Evolutionary conservation across 2,888 invertebrate species (phyloP).

Genomic region (Branchinecta sandiegonensis): DNA sequence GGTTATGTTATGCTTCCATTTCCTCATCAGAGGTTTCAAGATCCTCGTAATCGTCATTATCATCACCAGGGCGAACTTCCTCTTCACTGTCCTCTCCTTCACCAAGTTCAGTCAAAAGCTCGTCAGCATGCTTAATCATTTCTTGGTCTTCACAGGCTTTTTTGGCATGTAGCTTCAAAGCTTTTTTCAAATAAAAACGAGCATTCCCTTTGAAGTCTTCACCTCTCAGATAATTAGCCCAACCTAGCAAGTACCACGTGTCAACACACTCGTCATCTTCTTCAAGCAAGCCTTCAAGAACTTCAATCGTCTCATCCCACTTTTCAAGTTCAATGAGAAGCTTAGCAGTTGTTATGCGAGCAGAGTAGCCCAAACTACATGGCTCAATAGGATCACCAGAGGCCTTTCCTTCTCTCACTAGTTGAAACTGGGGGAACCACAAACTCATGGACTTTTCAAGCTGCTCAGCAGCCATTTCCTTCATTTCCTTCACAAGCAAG

Average conservation of each 20-base stretch:
- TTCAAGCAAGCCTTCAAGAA: conserved; percentile 35
- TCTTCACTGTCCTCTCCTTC: conserved; percentile 30
- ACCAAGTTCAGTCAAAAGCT: conserved; percentile 32
- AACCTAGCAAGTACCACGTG: conserved; percentile 38
- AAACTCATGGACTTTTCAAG: conserved; percentile 34
- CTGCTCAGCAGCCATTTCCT: conserved; percentile 31
- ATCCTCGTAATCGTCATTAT: conserved; percentile 23
- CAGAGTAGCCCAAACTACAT: conserved; percentile 32
- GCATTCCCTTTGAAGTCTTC: conserved; percentile 34
- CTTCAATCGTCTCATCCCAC: conserved; percentile 34
- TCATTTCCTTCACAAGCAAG: conserved; percentile 33
- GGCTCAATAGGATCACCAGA: conserved; percentile 31
- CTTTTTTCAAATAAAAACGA: conserved; percentile 34
- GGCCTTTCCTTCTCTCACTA: conserved; percentile 27
- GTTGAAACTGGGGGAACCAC: conserved; percentile 34
- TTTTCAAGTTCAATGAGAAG: conserved; percentile 36
- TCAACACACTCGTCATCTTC: conserved; percentile 37
- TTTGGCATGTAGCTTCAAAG: conserved; percentile 31
- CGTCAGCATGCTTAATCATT: conserved; percentile 32
- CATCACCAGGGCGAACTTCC: conserved; percentile 25
- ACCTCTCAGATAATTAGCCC: conserved; percentile 34
- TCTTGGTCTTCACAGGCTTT: conserved; percentile 31
- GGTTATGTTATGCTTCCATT: conserved; percentile 16
- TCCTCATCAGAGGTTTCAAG: conserved; percentile 22
- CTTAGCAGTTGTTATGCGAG: conserved; percentile 34